Evolutionary conservation across 2,113 vertebrate genomes (phyloP).

Genomic region (Accipiter virgatus): DNA sequence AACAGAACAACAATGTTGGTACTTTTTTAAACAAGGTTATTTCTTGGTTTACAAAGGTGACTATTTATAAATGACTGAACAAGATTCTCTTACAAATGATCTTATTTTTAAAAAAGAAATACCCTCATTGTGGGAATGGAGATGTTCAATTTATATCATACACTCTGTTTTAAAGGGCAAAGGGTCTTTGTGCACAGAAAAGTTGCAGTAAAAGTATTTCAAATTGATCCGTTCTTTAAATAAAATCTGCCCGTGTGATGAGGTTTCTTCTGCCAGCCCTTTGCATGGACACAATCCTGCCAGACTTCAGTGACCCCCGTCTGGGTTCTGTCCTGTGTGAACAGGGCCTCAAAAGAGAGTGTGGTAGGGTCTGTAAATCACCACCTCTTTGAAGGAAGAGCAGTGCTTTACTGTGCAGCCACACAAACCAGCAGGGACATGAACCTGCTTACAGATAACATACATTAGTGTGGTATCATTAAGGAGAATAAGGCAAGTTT

Average conservation of each 20-base stretch:
- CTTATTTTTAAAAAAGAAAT: slow-evolving; percentile 46
- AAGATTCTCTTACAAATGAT: slow-evolving; percentile 61
- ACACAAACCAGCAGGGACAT: not conserved
- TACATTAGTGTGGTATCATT: not conserved
- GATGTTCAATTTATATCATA: slow-evolving; percentile 20
- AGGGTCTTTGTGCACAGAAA: not conserved
- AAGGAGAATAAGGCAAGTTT: slow-evolving; percentile 5
- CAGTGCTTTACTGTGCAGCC: not conserved
- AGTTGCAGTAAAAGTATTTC: not conserved
- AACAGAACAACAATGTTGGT: slow-evolving; percentile 70
- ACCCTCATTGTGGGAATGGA: not conserved
- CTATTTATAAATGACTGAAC: slow-evolving; percentile 73
- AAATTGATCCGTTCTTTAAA: not conserved
- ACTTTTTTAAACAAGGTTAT: slow-evolving; percentile 72
- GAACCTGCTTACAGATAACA: not conserved
- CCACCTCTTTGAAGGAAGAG: not conserved
- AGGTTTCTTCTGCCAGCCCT: not conserved
- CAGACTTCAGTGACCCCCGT: not conserved
- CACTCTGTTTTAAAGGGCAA: not conserved
- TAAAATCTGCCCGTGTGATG: not conserved
- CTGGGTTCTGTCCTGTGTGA: not conserved
- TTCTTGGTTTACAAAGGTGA: slow-evolving; percentile 74
- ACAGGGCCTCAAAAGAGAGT: not conserved
- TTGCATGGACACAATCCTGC: not conserved
- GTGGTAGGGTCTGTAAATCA: not conserved